Conservation (phyloP, 1,140 invertebrate genomes). For the Diabrotica virgifera region DNA sequence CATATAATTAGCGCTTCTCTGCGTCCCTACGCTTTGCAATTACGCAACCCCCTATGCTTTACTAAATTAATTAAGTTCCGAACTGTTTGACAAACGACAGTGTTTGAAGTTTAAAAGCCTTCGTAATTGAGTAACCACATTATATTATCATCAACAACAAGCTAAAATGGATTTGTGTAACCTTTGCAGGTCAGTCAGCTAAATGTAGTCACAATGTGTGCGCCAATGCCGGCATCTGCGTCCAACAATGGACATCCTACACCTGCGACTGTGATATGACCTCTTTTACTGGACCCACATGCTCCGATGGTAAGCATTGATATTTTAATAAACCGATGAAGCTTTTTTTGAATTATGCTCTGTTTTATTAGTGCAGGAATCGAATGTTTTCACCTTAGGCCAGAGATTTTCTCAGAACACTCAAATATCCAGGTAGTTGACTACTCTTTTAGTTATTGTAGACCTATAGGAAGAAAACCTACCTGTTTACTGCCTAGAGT, state of each 20-base stretch:
- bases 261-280: conserved; percentile 96
- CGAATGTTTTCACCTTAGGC: too few relatives aligned
- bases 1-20: too few relatives aligned
- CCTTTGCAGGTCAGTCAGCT: conserved; percentile 62
- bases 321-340: too few relatives aligned
- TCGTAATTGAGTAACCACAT: background rate
- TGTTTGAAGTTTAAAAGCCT: background rate
- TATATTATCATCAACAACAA: background rate
- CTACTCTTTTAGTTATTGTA: too few relatives aligned
- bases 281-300: conserved; percentile 87
- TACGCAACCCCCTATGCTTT: too few relatives aligned
- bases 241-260: conserved; percentile 92
- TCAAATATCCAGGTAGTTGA: too few relatives aligned
- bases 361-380: too few relatives aligned
- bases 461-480: too few relatives aligned
- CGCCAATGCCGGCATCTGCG: conserved; percentile 84
- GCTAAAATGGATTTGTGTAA: background rate
- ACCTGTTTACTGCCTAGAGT: too few relatives aligned
- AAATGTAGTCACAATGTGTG: conserved; percentile 89
- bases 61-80: background rate
- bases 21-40: too few relatives aligned
- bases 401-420: too few relatives aligned
- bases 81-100: background rate
- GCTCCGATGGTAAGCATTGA: conserved; percentile 75
- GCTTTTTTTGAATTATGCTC: too few relatives aligned